Evolutionary conservation across 2,888 invertebrate genomes (phyloP).

Genomic region (Drosophila mimica): DNA sequence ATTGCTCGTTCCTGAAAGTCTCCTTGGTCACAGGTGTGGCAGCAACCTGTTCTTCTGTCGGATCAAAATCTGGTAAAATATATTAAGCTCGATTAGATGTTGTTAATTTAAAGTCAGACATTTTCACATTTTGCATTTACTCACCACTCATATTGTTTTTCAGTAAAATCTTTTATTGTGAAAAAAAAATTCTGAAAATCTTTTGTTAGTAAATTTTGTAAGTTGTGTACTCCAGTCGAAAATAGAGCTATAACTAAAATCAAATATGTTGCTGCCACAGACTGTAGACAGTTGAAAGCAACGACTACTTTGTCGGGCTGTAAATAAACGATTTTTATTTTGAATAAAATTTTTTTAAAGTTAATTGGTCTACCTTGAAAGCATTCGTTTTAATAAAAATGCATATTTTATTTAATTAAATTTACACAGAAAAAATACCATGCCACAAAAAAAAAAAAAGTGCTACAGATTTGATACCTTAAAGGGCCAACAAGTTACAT

Average conservation of each 20-base stretch:
- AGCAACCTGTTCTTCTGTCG: background rate
- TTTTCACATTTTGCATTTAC: background rate
- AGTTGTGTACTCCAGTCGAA: background rate
- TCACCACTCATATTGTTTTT: constrained; percentile 2
- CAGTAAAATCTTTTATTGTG: background rate
- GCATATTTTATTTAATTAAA: background rate
- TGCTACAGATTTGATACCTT: background rate
- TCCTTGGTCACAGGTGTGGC: background rate
- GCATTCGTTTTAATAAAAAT: background rate
- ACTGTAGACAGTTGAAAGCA: background rate
- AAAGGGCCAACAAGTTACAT: background rate
- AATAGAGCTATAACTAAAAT: constrained; percentile 1
- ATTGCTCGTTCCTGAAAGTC: background rate
- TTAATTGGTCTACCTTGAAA: background rate
- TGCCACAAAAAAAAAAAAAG: background rate
- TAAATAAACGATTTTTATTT: background rate
- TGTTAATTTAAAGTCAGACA: background rate
- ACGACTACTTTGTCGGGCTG: constrained; percentile 3
- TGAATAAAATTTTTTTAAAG: background rate
- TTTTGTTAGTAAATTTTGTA: constrained; percentile 8
- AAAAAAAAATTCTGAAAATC: background rate
- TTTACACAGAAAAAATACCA: background rate
- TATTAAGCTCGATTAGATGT: background rate
- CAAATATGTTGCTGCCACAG: background rate
- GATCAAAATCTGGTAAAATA: background rate